phyloP scores from a whole-genome alignment of 2,113 vertebrate genomes.

The Aphyosemion australe region DNA sequence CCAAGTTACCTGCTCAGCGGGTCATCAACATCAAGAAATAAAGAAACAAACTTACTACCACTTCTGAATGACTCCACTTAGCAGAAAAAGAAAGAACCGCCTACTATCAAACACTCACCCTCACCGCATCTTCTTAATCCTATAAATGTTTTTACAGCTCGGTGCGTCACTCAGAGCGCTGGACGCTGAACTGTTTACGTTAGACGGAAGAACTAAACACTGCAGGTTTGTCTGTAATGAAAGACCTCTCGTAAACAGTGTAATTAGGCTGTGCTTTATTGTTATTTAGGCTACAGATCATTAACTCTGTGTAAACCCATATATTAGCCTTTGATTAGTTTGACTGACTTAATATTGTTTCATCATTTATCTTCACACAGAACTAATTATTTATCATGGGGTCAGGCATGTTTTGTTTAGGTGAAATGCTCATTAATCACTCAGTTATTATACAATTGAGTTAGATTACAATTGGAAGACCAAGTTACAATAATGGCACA shows the following conservation, averaged over 20 bases:
- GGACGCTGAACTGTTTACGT: conserved; percentile 69
- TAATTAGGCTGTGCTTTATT: conserved; percentile 73
- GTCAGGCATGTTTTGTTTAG: conserved; percentile 36
- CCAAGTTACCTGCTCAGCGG: too few relatives aligned
- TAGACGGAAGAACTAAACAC: conserved; percentile 55
- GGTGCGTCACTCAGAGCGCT: conserved; percentile 76
- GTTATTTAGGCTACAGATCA: conserved; percentile 72
- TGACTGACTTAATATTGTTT: conserved; percentile 51
- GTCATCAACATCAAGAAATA: not conserved
- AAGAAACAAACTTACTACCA: conserved; percentile 46
- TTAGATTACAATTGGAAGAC: not conserved
- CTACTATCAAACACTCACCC: conserved; percentile 39
- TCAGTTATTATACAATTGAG: conserved; percentile 19
- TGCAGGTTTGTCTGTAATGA: conserved; percentile 66
- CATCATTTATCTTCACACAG: conserved; percentile 60
- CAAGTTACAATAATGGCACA: not conserved
- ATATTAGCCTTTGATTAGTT: conserved; percentile 76
- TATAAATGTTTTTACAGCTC: conserved; percentile 82
- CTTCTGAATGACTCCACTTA: conserved; percentile 73
- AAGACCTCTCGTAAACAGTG: conserved; percentile 72
- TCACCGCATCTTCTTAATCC: conserved; percentile 70
- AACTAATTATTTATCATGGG: conserved; percentile 29
- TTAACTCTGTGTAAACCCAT: conserved; percentile 76
- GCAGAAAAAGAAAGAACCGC: conserved; percentile 71
- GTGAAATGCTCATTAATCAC: conserved; percentile 45